These are phyloP conservation scores for Euplexia lucipara DNA, from an alignment of 2,888 invertebrate species.

Conservation along the genomic window DNA sequence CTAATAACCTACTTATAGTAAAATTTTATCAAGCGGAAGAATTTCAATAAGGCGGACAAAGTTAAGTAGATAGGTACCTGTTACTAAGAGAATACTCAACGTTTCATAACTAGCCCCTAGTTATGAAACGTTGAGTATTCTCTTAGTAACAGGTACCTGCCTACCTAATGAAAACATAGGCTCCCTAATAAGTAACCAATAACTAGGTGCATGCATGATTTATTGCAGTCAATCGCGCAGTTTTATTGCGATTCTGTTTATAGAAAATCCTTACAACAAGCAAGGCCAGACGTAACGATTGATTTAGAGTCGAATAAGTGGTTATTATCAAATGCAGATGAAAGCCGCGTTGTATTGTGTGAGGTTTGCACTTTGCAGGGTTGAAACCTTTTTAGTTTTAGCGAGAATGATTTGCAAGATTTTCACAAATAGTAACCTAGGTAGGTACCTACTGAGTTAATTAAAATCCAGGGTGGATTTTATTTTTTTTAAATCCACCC, in stretches of 20 bases:
- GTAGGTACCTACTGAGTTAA: not conserved
- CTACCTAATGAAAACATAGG: slow-evolving; percentile 24
- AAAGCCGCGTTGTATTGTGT: not conserved
- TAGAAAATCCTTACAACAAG: slow-evolving; percentile 43
- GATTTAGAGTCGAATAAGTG: slow-evolving; percentile 14
- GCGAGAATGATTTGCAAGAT: not conserved
- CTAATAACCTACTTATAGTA: no score
- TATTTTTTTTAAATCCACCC: no score
- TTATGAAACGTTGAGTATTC: slow-evolving; percentile 3
- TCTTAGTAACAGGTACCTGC: not conserved
- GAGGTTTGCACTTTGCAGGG: not conserved
- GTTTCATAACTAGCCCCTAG: not conserved
- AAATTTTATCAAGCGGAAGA: slow-evolving; percentile 7
- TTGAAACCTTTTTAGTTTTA: not conserved
- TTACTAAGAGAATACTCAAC: not conserved
- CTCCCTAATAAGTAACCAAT: slow-evolving; percentile 17
- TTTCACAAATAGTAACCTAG: not conserved
- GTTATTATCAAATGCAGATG: slow-evolving; percentile 16
- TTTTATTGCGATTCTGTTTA: slow-evolving; percentile 44
- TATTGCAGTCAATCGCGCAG: slow-evolving; percentile 33
- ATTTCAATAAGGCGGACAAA: not conserved
- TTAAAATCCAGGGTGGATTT: no score
- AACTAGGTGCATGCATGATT: slow-evolving; percentile 23
- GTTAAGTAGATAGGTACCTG: not conserved
- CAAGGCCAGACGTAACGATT: slow-evolving; percentile 44